These are phyloP conservation scores for Autographa gamma DNA, from an alignment of 2,888 invertebrate genomes.

Conservation along the genomic window DNA sequence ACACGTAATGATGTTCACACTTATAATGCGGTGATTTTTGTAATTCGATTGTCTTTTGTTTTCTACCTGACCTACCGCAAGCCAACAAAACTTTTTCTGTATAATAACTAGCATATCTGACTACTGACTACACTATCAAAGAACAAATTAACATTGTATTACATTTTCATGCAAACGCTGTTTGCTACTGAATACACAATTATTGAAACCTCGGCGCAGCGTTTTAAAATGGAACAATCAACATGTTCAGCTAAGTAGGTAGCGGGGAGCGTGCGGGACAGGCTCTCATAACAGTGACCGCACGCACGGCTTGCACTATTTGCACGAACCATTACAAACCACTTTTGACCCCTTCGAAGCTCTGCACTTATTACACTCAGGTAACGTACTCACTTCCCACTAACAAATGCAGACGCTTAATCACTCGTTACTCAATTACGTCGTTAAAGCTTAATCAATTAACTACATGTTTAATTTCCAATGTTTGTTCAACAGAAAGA, in stretches of 20 bases:
- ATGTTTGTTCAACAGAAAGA: too few species aligned
- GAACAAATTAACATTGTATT: slow-evolving; percentile 22
- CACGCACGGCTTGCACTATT: slow-evolving; percentile 2
- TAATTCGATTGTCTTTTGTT: slow-evolving; percentile 26
- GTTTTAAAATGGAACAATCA: slow-evolving; percentile 11
- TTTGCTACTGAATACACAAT: slow-evolving; percentile 15
- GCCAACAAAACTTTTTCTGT: slow-evolving; percentile 3
- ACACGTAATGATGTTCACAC: slow-evolving; percentile 56
- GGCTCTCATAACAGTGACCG: slow-evolving; percentile 2
- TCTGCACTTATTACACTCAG: slow-evolving; percentile 2
- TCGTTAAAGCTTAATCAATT: background rate
- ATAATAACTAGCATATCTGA: slow-evolving; percentile 12
- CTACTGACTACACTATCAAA: background rate
- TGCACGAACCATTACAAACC: slow-evolving; percentile 4
- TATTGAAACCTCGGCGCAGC: background rate
- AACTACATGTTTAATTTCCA: too few species aligned
- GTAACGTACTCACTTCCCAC: background rate
- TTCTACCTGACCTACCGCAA: slow-evolving; percentile 12
- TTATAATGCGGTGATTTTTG: slow-evolving; percentile 33
- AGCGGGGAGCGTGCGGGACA: background rate
- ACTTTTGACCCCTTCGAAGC: slow-evolving; percentile 2
- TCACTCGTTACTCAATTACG: background rate
- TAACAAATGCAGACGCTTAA: background rate
- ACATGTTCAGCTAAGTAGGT: slow-evolving; percentile 6
- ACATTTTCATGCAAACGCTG: slow-evolving; percentile 10